These are phyloP conservation scores for Araneus ventricosus DNA, from an alignment of 1,140 invertebrate species.

Conservation along the genomic window DNA sequence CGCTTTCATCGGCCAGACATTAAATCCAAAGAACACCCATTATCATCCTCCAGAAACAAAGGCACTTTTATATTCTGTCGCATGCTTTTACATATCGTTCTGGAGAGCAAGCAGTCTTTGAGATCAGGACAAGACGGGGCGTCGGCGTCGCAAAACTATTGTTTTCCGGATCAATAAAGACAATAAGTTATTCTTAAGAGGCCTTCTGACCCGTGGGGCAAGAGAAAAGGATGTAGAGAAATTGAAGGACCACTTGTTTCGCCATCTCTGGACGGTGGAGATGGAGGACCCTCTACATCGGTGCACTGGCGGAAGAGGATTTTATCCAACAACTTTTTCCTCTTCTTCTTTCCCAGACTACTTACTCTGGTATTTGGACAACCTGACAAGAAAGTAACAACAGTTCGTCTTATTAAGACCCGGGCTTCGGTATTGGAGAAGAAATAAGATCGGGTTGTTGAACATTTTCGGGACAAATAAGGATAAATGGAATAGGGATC, in stretches of 20 bases:
- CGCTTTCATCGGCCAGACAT: not conserved
- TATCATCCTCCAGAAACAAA: no score
- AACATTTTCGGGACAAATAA: not conserved
- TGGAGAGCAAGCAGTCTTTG: not conserved
- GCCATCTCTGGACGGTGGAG: conserved; percentile 16
- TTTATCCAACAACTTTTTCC: conserved; percentile 1
- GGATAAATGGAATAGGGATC: not conserved
- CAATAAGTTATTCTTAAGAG: conserved; percentile 66
- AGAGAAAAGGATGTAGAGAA: conserved; percentile 14
- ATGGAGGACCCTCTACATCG: not conserved
- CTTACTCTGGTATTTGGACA: not conserved
- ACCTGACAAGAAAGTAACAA: not conserved
- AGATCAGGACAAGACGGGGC: not conserved
- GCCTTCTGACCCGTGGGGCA: not conserved
- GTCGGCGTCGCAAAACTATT: conserved; percentile 30
- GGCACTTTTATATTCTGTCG: not conserved
- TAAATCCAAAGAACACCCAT: no score
- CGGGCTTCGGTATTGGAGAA: not conserved
- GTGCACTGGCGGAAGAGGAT: not conserved
- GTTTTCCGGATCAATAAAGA: conserved; percentile 68
- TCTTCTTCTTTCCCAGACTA: not conserved
- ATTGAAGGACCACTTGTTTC: conserved; percentile 60
- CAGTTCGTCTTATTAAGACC: not conserved
- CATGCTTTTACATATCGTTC: conserved; percentile 4
- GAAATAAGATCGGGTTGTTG: not conserved